phyloP scores from a whole-genome alignment of 1,140 invertebrate genomes.

The Danaus plexippus region DNA sequence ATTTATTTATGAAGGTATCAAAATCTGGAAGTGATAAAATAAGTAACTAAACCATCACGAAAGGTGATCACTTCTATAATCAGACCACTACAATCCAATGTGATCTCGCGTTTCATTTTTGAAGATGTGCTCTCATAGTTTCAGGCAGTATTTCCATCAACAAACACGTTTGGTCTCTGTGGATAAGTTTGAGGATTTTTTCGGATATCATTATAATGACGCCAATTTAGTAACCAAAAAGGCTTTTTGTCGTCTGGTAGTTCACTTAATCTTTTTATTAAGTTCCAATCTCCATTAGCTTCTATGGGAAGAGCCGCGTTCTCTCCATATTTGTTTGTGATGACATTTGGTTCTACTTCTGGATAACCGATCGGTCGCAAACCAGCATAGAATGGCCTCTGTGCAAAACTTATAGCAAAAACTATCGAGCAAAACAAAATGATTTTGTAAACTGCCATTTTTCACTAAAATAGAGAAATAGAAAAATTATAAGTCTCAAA shows the following conservation, averaged over 20 bases:
- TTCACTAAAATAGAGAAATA: conserved; percentile 3
- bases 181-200: conserved; percentile 47
- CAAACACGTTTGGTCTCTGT: conserved; percentile 33
- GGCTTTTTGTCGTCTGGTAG: conserved; percentile 72
- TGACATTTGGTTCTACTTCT: conserved; percentile 16
- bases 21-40: too few relatives aligned
- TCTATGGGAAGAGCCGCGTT: conserved; percentile 50
- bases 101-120: too few relatives aligned
- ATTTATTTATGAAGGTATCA: too few relatives aligned
- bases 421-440: neutral
- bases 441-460: conserved; percentile 7
- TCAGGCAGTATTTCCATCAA: too few relatives aligned
- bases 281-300: conserved; percentile 59
- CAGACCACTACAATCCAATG: too few relatives aligned
- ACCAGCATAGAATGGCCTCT: conserved; percentile 8
- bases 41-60: too few relatives aligned
- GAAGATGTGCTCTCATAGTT: too few relatives aligned
- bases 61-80: too few relatives aligned
- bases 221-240: conserved; percentile 74
- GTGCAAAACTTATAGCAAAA: neutral
- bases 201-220: conserved; percentile 62
- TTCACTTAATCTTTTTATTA: conserved; percentile 66
- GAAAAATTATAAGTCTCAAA: too few relatives aligned
- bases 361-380: conserved; percentile 7
- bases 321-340: conserved; percentile 42